Evolutionary conservation across 1,140 invertebrate species (phyloP).

Genomic region (Sycophaga agraensis): DNA sequence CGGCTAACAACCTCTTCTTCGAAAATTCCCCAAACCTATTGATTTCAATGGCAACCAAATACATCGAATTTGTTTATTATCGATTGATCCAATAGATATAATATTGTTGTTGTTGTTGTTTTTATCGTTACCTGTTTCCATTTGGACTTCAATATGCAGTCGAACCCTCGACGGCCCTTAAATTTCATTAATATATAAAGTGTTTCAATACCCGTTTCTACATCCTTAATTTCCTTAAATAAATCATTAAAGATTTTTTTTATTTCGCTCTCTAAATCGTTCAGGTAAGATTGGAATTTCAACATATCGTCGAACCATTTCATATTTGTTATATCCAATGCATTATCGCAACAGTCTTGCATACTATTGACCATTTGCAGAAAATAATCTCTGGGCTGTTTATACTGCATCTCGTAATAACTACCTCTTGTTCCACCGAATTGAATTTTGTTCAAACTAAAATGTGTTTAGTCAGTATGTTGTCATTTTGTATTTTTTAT

Average conservation of each 20-base stretch:
- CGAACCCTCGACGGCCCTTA: conserved; percentile 65
- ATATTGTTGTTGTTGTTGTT: neutral
- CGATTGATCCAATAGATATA: neutral
- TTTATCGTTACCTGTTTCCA: conserved; percentile 44
- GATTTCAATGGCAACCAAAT: neutral
- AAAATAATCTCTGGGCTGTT: conserved; percentile 59
- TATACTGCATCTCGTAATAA: conserved; percentile 70
- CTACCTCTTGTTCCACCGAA: conserved; percentile 70
- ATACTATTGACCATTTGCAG: conserved; percentile 56
- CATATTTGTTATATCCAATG: conserved; percentile 71
- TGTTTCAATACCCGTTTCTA: conserved; percentile 72
- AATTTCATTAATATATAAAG: conserved; percentile 71
- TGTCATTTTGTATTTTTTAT: neutral
- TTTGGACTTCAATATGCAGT: conserved; percentile 64
- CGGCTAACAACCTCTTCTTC: conserved; percentile 7
- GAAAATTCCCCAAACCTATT: conserved; percentile 21
- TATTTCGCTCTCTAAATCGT: conserved; percentile 66
- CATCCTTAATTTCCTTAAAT: conserved; percentile 67
- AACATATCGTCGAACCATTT: conserved; percentile 75
- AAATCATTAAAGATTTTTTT: conserved; percentile 70
- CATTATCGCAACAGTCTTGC: conserved; percentile 59
- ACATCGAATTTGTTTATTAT: neutral
- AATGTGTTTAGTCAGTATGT: neutral
- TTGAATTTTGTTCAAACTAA: conserved; percentile 34
- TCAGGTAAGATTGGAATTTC: conserved; percentile 63